Conservation (phyloP, 2,797 vertebrate species). For the Momotus momota region DNA sequence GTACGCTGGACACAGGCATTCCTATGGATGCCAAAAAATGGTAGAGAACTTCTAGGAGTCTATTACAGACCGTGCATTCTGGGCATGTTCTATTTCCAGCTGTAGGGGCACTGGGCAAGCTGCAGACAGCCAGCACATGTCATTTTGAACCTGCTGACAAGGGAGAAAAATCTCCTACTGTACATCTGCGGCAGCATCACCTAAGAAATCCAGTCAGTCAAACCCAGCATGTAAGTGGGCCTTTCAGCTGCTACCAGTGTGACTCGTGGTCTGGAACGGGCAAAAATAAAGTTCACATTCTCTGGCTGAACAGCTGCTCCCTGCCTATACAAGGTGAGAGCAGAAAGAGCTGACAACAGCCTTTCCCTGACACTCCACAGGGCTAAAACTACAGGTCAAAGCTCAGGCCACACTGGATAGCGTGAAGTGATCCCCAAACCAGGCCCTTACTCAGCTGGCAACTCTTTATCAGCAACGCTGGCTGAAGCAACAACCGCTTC, state of each 20-base stretch:
- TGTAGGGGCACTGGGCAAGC: neutral
- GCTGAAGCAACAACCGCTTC: neutral
- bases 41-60: neutral
- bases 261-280: neutral
- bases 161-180: neutral
- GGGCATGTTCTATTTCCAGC: neutral
- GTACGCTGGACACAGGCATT: neutral
- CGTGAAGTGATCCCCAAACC: neutral
- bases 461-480: neutral
- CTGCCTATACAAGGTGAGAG: neutral
- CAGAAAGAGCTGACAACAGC: neutral
- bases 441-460: neutral
- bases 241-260: neutral
- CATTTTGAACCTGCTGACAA: neutral
- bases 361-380: neutral
- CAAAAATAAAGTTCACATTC: neutral
- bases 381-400: conserved; percentile 4
- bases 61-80: neutral
- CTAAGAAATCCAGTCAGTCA: neutral
- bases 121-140: neutral
- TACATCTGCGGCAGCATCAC: neutral
- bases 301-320: neutral
- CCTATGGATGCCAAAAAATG: neutral
- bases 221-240: fast-evolving
- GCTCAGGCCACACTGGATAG: neutral